Evolutionary conservation across 2,797 vertebrate genomes (phyloP), one percentile per base, ranked within the genome.

Genomic region (Sarcoramphus papa): DNA sequence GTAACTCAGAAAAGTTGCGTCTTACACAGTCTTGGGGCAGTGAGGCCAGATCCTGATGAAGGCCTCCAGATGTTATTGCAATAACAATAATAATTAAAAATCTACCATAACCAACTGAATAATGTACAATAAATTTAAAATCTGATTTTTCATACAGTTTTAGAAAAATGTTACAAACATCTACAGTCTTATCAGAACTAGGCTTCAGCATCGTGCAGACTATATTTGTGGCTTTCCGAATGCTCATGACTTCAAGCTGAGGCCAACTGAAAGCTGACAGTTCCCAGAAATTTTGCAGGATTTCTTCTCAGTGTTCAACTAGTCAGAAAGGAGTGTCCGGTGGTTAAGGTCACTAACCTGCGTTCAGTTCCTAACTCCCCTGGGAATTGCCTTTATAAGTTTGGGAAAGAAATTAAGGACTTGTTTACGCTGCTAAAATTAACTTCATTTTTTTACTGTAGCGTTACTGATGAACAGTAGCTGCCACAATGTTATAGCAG

Each of bases 391-490:
- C 30, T 81, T 90, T 33, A 4, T 57, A 62, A 79, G 24, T 72
- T 94, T 95, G 93, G 59, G 74, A 95, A 95, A 87, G 31, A 24
- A 14, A 92, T 81, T 88, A 86, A 92, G 47, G 68, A 48, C 64
- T 97, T 94, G 81, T 94, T 94, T 91, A 88, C 3, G 1, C 56
- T 93, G 63, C 84, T 96, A 94, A 96, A 96, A 91, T 92, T 85
- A 94, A 43, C 51, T 56, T 54, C 0, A 1, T 40, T 70, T 77
- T 76, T 62, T 57, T 30, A 18, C 33, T 59, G 47, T 31, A 69
- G 18, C 27, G 9, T 75, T 79, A 18, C 86, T 70, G 51, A 31
- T 45, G 20, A 76, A 86, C 11, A 22, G 67, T 48, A 70, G 51
- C 18, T 82, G 59, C 56, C 64, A 14, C 35, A 63, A 14, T 40